Evolutionary conservation across 2,888 invertebrate species (phyloP).

Genomic region (Pandemis corylana): DNA sequence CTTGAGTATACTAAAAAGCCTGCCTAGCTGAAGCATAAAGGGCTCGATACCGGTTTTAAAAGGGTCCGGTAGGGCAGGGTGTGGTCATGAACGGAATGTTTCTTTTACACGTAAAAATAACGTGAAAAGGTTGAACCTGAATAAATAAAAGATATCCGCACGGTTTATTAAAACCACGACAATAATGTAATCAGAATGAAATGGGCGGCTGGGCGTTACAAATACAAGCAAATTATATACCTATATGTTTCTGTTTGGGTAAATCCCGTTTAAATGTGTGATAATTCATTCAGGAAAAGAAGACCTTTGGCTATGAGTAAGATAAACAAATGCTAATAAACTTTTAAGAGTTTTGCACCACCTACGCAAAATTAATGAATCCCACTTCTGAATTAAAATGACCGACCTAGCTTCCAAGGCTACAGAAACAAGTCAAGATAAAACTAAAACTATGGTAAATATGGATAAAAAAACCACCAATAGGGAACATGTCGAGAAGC

Average conservation of each 20-base stretch:
- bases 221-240: too few species aligned
- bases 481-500: too few species aligned
- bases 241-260: neutral
- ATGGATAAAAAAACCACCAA: too few species aligned
- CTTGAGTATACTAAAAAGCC: neutral
- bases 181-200: neutral
- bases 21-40: neutral
- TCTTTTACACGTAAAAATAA: conserved; percentile 8
- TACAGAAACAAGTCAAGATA: neutral
- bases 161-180: neutral
- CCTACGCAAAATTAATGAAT: neutral
- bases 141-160: neutral
- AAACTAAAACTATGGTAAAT: too few species aligned
- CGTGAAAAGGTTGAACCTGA: neutral
- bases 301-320: too few species aligned
- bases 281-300: too few species aligned
- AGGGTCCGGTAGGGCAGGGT: conserved; percentile 1
- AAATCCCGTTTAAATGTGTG: neutral
- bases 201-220: neutral
- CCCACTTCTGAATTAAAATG: conserved; percentile 4
- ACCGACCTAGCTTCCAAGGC: neutral
- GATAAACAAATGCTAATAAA: too few species aligned
- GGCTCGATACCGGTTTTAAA: conserved; percentile 1
- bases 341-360: neutral
- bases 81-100: conserved; percentile 12